Percentiles rank a stretch among this genome's conserved stretches.
Evolutionary conservation across 1,140 invertebrate genomes (phyloP).

Genomic region (Drosophila lacteicornis): DNA sequence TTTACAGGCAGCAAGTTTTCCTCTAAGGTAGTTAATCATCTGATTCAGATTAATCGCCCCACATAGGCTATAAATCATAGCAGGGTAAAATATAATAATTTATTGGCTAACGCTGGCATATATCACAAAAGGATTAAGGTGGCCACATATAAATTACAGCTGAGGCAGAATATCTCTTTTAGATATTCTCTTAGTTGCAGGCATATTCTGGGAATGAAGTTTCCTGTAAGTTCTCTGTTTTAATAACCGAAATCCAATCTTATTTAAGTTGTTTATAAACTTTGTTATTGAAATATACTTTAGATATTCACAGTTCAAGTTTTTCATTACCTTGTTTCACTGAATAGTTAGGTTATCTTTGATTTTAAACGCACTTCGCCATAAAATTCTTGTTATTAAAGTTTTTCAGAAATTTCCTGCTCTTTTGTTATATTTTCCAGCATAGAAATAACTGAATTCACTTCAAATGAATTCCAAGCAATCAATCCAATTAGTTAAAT

Average conservation of each 20-base stretch:
- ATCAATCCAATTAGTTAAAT: neutral
- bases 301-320: neutral
- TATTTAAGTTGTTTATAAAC: no score
- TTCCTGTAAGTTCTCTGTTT: neutral
- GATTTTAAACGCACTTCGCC: neutral
- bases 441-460: neutral
- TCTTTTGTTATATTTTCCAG: neutral
- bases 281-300: no score
- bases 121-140: conserved; percentile 1
- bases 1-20: neutral
- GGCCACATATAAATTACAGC: neutral
- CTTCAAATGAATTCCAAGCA: neutral
- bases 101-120: neutral
- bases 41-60: neutral
- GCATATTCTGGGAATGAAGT: no score
- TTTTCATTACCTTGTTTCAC: neutral
- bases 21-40: conserved; percentile 18
- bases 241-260: neutral
- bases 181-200: neutral
- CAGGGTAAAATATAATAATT: neutral
- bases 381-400: neutral
- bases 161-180: neutral
- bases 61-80: conserved; percentile 5
- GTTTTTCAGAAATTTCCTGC: neutral
- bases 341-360: neutral